phyloP scores from a whole-genome alignment of 2,888 invertebrate species.

The Nematopogon swammerdamellus region DNA sequence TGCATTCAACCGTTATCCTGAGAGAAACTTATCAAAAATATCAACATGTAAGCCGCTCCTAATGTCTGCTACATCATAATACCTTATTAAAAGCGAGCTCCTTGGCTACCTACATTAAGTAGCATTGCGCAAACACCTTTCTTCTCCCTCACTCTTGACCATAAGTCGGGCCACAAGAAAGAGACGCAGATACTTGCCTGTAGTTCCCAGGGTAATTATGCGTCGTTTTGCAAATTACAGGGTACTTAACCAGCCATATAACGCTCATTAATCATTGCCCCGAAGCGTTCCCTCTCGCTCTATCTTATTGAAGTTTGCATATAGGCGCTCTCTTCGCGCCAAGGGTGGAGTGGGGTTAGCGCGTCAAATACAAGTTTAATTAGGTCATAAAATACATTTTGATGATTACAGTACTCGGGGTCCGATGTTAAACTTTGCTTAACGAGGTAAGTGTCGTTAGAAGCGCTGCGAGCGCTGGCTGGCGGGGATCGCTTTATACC shows the following conservation, averaged over 20 bases:
- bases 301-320: constrained; percentile 16
- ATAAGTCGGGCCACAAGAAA: constrained; percentile 19
- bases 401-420: constrained; percentile 30
- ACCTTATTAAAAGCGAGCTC: constrained; percentile 39
- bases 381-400: constrained; percentile 56
- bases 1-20: no score
- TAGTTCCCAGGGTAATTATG: constrained; percentile 57
- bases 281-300: constrained; percentile 26
- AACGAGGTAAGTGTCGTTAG: not conserved
- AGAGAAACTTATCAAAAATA: no score
- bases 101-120: not conserved
- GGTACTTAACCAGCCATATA: constrained; percentile 71
- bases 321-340: constrained; percentile 18
- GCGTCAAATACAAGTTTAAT: constrained; percentile 48
- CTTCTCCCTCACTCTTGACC: constrained; percentile 24
- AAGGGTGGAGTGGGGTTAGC: constrained; percentile 15
- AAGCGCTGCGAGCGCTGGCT: not conserved
- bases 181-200: constrained; percentile 26
- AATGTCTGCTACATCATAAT: constrained; percentile 50
- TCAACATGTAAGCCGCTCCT: not conserved
- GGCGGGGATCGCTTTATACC: not conserved
- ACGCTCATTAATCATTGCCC: constrained; percentile 62
- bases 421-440: not conserved
- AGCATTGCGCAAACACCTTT: not conserved
- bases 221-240: constrained; percentile 75